phyloP scores from a whole-genome alignment of 2,113 vertebrate genomes.

The Cyprinodon tularosa region DNA sequence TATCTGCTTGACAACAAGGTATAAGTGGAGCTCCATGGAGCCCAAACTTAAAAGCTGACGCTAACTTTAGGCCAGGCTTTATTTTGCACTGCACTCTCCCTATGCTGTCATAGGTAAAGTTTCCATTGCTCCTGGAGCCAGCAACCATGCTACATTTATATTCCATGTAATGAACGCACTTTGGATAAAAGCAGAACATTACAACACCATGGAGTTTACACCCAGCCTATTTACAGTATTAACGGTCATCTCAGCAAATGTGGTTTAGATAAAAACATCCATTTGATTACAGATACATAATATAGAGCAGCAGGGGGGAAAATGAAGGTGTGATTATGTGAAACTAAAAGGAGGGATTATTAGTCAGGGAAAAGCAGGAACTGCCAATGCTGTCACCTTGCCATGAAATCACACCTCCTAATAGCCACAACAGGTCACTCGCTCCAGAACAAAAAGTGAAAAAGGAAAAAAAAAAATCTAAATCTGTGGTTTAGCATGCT shows the following conservation, averaged over 20 bases:
- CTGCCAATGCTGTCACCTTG: conserved; percentile 31
- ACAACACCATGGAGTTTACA: background rate
- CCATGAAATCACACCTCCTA: conserved; percentile 55
- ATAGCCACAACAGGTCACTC: conserved; percentile 41
- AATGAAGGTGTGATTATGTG: conserved; percentile 20
- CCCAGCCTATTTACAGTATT: conserved; percentile 5
- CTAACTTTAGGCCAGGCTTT: conserved; percentile 41
- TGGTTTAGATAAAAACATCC: conserved; percentile 25
- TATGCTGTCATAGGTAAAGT: conserved; percentile 21
- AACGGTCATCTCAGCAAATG: conserved; percentile 17
- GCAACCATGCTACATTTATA: conserved; percentile 31
- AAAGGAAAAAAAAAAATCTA: conserved; percentile 12
- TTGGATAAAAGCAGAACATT: conserved; percentile 46
- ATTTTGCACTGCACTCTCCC: conserved; percentile 22
- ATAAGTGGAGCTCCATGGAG: conserved; percentile 17
- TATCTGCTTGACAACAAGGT: conserved; percentile 30
- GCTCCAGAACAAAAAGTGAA: conserved; percentile 20
- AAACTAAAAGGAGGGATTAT: conserved; percentile 36
- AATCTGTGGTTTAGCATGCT: conserved; percentile 42
- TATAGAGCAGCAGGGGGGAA: conserved; percentile 9
- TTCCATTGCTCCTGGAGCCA: conserved; percentile 47
- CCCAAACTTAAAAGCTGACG: conserved; percentile 10
- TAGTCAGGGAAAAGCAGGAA: conserved; percentile 36
- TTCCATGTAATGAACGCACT: conserved; percentile 32
- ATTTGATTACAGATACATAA: conserved; percentile 36